Evolutionary conservation across 2,888 invertebrate species (phyloP).

Genomic region (Entomobrya proxima): DNA sequence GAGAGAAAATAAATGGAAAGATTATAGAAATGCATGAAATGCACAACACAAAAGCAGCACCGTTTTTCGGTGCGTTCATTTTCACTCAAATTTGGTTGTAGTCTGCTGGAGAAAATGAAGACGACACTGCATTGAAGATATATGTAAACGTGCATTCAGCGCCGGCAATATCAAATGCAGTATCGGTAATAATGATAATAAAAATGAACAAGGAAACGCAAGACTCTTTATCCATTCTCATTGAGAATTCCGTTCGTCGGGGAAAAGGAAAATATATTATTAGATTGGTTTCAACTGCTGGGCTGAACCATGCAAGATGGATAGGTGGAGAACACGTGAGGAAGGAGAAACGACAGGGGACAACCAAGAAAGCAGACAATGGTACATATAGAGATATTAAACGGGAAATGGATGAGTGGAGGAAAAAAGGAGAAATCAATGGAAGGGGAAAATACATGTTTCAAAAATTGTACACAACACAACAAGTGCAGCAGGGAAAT

Average conservation of each 20-base stretch:
- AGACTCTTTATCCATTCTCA: neutral
- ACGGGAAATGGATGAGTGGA: neutral
- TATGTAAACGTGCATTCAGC: neutral
- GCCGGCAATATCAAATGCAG: neutral
- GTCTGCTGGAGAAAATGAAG: neutral
- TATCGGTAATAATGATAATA: neutral
- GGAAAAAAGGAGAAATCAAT: slow-evolving; percentile 13
- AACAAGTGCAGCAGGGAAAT: slow-evolving; percentile 25
- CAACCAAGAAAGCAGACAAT: neutral
- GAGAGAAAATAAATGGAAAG: neutral
- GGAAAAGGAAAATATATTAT: slow-evolving; percentile 25
- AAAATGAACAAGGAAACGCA: neutral
- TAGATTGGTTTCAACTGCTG: slow-evolving; percentile 40
- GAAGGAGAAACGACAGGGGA: slow-evolving; percentile 27
- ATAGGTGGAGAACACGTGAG: slow-evolving; percentile 51
- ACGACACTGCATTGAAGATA: neutral
- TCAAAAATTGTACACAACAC: neutral
- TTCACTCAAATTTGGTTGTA: neutral
- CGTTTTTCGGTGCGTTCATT: slow-evolving; percentile 11
- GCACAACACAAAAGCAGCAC: no score
- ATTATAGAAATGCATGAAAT: slow-evolving; percentile 23
- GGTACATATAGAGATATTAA: slow-evolving; percentile 48
- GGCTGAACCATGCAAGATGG: slow-evolving; percentile 25
- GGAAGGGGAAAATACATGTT: neutral
- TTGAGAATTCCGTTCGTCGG: neutral